These are phyloP conservation scores for Eulemur macaco DNA, from an alignment of 2,113 vertebrate species.

Conservation along the genomic window DNA sequence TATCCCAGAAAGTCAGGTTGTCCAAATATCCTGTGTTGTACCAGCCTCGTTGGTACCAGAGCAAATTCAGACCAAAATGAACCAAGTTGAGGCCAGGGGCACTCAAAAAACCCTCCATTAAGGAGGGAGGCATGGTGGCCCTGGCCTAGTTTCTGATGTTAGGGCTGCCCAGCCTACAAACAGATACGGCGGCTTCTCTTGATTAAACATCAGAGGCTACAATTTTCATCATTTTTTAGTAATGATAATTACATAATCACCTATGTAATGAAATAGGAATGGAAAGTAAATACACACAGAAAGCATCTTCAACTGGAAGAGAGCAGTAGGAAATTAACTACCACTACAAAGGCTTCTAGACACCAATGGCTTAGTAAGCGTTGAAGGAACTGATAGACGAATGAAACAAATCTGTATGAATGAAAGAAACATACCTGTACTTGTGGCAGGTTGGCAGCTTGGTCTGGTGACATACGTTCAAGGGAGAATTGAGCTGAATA, in stretches of 20 bases:
- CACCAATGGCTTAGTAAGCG: neutral
- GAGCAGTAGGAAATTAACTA: neutral
- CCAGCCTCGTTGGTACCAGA: neutral
- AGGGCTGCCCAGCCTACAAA: neutral
- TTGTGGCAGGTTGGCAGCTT: conserved; percentile 62
- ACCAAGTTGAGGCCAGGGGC: neutral
- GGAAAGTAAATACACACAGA: neutral
- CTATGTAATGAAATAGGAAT: neutral
- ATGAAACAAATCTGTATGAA: neutral
- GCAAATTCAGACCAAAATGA: neutral
- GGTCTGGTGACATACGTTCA: conserved; percentile 52
- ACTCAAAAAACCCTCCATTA: neutral
- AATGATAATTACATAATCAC: neutral
- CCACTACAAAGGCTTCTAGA: neutral
- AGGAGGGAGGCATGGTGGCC: neutral
- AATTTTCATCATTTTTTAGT: neutral
- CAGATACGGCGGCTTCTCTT: neutral
- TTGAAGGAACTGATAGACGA: neutral
- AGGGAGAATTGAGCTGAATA: conserved; percentile 72
- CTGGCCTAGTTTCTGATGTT: neutral
- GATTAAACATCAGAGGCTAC: neutral
- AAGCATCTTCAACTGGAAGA: neutral
- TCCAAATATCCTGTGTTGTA: neutral
- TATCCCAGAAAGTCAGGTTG: neutral
- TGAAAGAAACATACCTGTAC: conserved; percentile 77